Base-by-base conservation (phyloP, 2,797 vertebrate species). In the Oreortyx pictus region DNA sequence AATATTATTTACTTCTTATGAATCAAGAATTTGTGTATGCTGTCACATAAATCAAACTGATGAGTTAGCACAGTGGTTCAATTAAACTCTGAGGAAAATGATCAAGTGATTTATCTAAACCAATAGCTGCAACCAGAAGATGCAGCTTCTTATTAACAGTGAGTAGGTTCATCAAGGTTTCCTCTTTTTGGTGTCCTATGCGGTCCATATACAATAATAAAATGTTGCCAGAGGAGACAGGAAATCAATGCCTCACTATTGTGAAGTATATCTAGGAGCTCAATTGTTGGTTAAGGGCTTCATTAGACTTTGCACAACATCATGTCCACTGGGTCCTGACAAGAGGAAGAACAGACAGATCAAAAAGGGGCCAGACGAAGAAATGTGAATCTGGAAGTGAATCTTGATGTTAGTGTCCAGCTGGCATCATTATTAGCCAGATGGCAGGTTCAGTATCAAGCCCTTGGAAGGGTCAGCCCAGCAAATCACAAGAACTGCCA, bases 391-490 rank as follows among this genome's bases (percentile, higher is more conserved):
- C 76, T 93, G 91, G 89, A 64, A 91, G 56, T 76, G 35, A 92
- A 41, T 92, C 80, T 76, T 94, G 77, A 77, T 96, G 50, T 86
- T 83, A 81, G 29, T 73, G 92, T 96, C 93, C 95, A 96, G 85
- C 92, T 95, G 95, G 93, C 85, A 82, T 86, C 13, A 1, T 88
- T 94, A 91, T 89, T 92, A 89, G 64, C 91, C 96, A 96, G 96
- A 96, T 96, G 95, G 91, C 64, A 88, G 66, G 85, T 88, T 95
- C 92, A 88, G 41, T 81, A 88, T 91, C 76, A 92, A 94, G 73
- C 31, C 66, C 43, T 84, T 95, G 80, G 80, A 96, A 96, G 87
- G 70, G 92, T 92, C 92, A 94, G n/a, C 50, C 44, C 67, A 92
- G 47, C 31, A 89, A 83, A 86, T 86, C 75, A 86, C 9, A 65